Evolutionary conservation across 2,888 invertebrate genomes (phyloP), one percentile per base, ranked within the genome.

Genomic region (Hypomecis punctinalis): DNA sequence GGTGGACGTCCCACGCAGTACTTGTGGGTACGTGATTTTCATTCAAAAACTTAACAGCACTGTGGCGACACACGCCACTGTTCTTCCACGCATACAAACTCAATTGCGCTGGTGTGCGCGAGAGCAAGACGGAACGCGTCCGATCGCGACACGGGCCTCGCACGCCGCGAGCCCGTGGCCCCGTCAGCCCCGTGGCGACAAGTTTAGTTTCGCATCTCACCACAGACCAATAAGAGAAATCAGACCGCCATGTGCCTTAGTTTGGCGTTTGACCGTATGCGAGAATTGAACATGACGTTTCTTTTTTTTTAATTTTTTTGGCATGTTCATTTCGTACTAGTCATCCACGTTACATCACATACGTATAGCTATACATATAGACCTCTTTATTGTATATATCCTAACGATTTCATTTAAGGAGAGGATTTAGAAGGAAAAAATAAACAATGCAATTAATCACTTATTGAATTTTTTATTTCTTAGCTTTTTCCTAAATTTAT

Each of bases 201-300:
- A n/a, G n/a, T n/a, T n/a, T n/a, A n/a, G n/a, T n/a, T n/a, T n/a
- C n/a, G n/a, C n/a, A n/a, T n/a, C n/a, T n/a, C n/a, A n/a, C 23
- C 23, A 39, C 39, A 39, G 5, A 39, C 39, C 39, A 39, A 39
- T 39, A 39, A 23, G 23, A 23, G 23, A 23, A 23, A 2, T 23
- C 23, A 23, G 23, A 23, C 23, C 23, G 23, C 23, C 39, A 39
- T 39, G 9, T 39, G 39, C 40, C 7, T 6, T 40, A 40, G 40
- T 40, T 40, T 7, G 47, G 45, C 40, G 40, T 45, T 11, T 6
- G 10, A 74, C 66, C 40, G 40, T 40, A 40, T 40, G 40, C 40
- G 5, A 40, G 7, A 40, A 40, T 40, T 40, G 40, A 40, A 40
- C 5, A 40, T 40, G 7, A 40, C 40, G 5, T 2, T 2, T 40